Base-by-base conservation (phyloP, 1,140 invertebrate genomes). In the Eciton burchellii region DNA sequence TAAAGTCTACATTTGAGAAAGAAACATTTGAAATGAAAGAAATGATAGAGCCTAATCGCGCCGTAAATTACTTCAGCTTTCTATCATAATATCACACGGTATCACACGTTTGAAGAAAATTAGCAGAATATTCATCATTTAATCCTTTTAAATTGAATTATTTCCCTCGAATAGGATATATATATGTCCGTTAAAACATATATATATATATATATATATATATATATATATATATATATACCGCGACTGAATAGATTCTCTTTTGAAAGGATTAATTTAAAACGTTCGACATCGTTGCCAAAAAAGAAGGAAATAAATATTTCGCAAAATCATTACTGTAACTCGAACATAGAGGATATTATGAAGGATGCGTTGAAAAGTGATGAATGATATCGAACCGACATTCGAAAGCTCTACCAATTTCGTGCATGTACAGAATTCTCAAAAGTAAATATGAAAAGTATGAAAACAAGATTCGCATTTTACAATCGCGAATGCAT, bases 341-440 rank as follows among this genome's bases (percentile, higher is more conserved):
- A 74, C 63, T 77, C 52, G 41, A 60, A 57, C 12, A 66, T 9
- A 41, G 81, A 21, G 68, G 70, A 59, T 70, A 49, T 49, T 60
- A 21, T 66, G 21, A 47, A 52, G 54, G 65, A 88, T 68, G n/a
- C n/a, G 45, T 79, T 84, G 72, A 49, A 56, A 35, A 76, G 45
- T 74, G 24, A 47, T 45, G 24, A 66, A 12, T 54, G 54, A 9
- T 4, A 41, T 63, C 26, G 43, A 43, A 62, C 45, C 26, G 81
- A 57, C 57, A 63, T 35, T 47, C 52, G 70, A n/a, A 66, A 8
- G 45, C 52, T 81, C 65, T 41, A 35, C 35, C 62, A 71, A 47
- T 76, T 74, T 77, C 62, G 45, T 26, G 43, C 62, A 41, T 85
- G 43, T 83, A 76, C 47, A 81, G 62, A 87, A 4, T 81, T 86